Evolutionary conservation across 1,140 invertebrate species (phyloP).

Genomic region (Ganaspis sp.): DNA sequence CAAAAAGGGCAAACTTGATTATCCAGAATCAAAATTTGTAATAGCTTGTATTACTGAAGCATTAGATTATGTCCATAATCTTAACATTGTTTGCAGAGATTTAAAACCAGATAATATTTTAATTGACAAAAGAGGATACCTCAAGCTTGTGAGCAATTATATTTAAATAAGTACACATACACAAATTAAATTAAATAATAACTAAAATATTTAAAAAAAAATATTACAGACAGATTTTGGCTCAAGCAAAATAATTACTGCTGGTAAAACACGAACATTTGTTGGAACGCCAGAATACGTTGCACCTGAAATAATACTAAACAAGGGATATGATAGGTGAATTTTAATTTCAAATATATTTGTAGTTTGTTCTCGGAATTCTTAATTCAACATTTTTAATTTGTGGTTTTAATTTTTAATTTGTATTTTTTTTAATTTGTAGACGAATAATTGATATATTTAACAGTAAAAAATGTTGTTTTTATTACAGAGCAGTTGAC

Average conservation of each 20-base stretch:
- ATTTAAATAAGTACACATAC: neutral
- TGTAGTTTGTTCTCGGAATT: too few species aligned
- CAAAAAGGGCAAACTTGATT: slow-evolving; percentile 85
- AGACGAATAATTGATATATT: too few species aligned
- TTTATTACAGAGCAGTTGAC: slow-evolving; percentile 84
- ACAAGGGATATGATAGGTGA: slow-evolving; percentile 78
- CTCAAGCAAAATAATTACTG: slow-evolving; percentile 87
- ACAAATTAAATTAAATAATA: too few species aligned
- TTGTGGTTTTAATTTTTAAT: too few species aligned
- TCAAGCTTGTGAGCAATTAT: slow-evolving; percentile 81
- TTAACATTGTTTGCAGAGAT: slow-evolving; percentile 86
- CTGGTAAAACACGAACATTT: slow-evolving; percentile 91
- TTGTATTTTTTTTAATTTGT: too few species aligned
- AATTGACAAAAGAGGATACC: slow-evolving; percentile 83
- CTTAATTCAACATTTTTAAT: too few species aligned
- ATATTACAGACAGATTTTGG: slow-evolving; percentile 88
- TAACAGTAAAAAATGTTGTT: too few species aligned
- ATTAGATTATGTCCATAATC: slow-evolving; percentile 85
- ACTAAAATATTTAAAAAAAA: too few species aligned
- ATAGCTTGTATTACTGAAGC: slow-evolving; percentile 87
- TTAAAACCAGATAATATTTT: slow-evolving; percentile 90
- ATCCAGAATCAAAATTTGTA: slow-evolving; percentile 84
- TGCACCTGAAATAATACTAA: slow-evolving; percentile 62
- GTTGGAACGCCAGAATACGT: slow-evolving; percentile 86
- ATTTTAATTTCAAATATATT: slow-evolving; percentile 19